Evolutionary conservation across 2,797 vertebrate species (phyloP), one percentile per base, ranked within the genome.

Genomic region (Limnodromus scolopaceus): DNA sequence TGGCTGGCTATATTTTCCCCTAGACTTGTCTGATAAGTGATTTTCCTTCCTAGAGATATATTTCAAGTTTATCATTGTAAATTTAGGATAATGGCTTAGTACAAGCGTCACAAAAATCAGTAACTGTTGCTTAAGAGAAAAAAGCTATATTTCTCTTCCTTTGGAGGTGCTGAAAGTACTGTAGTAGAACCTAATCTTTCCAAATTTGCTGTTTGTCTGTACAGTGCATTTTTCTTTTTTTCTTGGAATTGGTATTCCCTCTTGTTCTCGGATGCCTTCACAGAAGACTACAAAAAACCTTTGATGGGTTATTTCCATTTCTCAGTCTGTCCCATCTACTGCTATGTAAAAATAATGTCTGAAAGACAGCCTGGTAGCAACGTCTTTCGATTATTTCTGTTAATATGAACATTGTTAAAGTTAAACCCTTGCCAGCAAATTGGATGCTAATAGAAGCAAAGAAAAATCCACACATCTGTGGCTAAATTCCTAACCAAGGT

Each of bases 1-100:
- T 92, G 36, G 14, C 70, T 93, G 38, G 27, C 18, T 95, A 51
- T 58, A 41, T 94, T 93, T 93, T 28, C 68, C 51, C 46, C 48
- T 74, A 32, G 41, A 51, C n/a, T 65, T 55, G 16, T 49, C 69
- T 94, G 58, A 61, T 46, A 65, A 87, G 49, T 76, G 48, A 74
- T 74, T 93, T 89, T 89, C 24, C 43, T 64, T 94, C 41, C 46
- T 79, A 63, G 64, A 92, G 34, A 71, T 46, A 27, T 18, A 41
- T 23, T 93, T 74, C 2, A 2, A 77, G 43, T 75, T 92, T 70
- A 84, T 49, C 4, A 6, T 16, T 77, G 36, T 27, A 71, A 70
- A 91, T 92, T 94, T 43, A 48, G 53, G 57, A 58, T 60, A 92
- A 61, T 34, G 39, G 34, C 41, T 91, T 54, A 72, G 51, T 58